Evolutionary conservation across 2,797 vertebrate species (phyloP).

Genomic region (Orestias chungarensis): DNA sequence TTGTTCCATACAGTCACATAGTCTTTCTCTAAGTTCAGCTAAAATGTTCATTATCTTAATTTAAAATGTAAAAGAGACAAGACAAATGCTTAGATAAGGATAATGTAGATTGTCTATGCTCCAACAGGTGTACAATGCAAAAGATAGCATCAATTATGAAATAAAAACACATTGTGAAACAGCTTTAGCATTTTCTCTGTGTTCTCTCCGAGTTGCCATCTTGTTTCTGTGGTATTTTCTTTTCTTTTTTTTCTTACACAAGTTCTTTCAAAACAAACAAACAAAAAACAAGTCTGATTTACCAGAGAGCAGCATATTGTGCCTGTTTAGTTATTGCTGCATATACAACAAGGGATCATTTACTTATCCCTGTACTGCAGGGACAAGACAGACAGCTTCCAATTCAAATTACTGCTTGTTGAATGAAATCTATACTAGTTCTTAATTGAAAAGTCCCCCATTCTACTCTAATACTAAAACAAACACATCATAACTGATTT

Average conservation of each 20-base stretch:
- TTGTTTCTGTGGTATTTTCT: neutral
- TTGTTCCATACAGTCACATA: constrained; percentile 8
- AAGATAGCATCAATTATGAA: neutral
- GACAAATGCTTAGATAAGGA: constrained; percentile 24
- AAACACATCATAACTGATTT: constrained; percentile 30
- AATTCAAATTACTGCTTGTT: constrained; percentile 14
- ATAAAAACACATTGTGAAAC: neutral
- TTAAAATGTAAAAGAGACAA: constrained; percentile 19
- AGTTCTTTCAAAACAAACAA: neutral
- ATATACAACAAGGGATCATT: constrained; percentile 1
- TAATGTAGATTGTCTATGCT: constrained; percentile 39
- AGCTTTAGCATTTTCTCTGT: neutral
- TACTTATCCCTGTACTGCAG: constrained; percentile 16
- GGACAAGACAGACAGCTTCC: constrained; percentile 27
- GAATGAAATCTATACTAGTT: constrained; percentile 25
- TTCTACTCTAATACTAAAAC: constrained; percentile 7
- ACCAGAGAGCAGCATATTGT: neutral
- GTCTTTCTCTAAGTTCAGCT: constrained; percentile 4
- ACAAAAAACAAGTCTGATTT: neutral
- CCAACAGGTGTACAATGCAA: too few relatives aligned
- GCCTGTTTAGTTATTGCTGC: neutral
- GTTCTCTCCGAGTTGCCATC: neutral
- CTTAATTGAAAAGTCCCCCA: constrained; percentile 18
- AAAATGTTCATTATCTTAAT: constrained; percentile 13
- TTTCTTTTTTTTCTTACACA: too few relatives aligned